Percentiles rank a stretch among this genome's conserved stretches.
Evolutionary conservation across 92 coral and sea anemone genomes (phyloP).

Genomic region (Paragorgia papillata): DNA sequence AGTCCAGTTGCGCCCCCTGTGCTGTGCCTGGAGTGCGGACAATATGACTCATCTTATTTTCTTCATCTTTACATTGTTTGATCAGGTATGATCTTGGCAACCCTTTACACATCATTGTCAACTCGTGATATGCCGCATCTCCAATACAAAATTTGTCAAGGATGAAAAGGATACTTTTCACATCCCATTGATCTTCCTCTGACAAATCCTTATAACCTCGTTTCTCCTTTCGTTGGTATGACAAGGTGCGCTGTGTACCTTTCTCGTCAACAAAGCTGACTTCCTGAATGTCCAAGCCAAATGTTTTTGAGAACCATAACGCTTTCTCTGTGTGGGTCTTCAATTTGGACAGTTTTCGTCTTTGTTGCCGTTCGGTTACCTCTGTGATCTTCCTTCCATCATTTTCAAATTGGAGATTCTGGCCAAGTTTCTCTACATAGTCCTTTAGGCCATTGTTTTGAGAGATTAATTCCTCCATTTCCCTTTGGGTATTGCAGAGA

Average conservation of each 20-base stretch:
- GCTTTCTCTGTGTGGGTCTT: slow-evolving; percentile 69
- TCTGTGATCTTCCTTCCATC: not conserved
- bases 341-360: slow-evolving; percentile 29
- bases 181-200: slow-evolving; percentile 53
- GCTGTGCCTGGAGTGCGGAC: slow-evolving; percentile 32
- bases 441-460: slow-evolving; percentile 4
- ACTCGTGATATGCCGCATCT: slow-evolving; percentile 63
- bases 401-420: slow-evolving; percentile 4
- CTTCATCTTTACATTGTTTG: slow-evolving; percentile 25
- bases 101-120: slow-evolving; percentile 60
- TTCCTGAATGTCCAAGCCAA: slow-evolving; percentile 45
- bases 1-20: slow-evolving; percentile 33
- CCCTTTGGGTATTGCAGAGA: not conserved
- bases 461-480: not conserved
- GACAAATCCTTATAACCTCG: slow-evolving; percentile 51
- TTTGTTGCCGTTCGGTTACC: slow-evolving; percentile 15
- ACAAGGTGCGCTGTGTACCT: slow-evolving; percentile 34
- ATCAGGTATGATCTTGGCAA: slow-evolving; percentile 26
- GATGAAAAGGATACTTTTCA: slow-evolving; percentile 49
- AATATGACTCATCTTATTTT: slow-evolving; percentile 26
- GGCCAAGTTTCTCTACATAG: slow-evolving; percentile 33
- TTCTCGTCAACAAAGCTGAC: slow-evolving; percentile 20
- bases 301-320: slow-evolving; percentile 67
- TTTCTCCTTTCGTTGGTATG: slow-evolving; percentile 37
- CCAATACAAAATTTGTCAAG: too few species aligned